phyloP scores from a whole-genome alignment of 1,140 invertebrate genomes.

The Spodoptera litura region DNA sequence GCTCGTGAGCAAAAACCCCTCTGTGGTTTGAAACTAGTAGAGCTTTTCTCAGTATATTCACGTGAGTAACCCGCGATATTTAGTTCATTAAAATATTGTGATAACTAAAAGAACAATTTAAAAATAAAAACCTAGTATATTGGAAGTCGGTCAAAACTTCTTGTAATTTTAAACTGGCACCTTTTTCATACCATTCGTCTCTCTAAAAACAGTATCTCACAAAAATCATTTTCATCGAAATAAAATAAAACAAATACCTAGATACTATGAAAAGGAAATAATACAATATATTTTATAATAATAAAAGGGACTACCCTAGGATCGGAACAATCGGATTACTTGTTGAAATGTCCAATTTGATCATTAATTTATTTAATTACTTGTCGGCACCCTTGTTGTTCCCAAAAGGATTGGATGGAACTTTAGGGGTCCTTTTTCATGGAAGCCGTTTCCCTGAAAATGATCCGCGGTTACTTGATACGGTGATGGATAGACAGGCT shows the following conservation, averaged over 20 bases:
- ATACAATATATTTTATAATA: not conserved
- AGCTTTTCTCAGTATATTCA: no score
- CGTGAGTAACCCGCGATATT: no score
- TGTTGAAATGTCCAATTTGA: conserved; percentile 28
- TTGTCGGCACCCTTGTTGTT: not conserved
- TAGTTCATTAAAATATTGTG: no score
- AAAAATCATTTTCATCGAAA: not conserved
- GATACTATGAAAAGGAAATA: not conserved
- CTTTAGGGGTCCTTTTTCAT: conserved; percentile 19
- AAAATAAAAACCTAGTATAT: no score
- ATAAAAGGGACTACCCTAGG: not conserved
- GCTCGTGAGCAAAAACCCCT: no score
- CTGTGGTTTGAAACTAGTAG: no score
- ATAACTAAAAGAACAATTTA: no score
- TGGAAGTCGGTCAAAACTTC: no score
- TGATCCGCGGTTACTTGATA: not conserved
- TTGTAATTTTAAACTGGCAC: no score
- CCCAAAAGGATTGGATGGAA: not conserved
- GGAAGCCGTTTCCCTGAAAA: not conserved
- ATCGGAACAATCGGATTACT: conserved; percentile 16
- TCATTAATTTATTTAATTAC: conserved; percentile 39
- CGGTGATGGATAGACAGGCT: not conserved
- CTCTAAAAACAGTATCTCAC: no score
- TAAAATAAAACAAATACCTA: not conserved
- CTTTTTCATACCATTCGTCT: no score